phyloP scores from a whole-genome alignment of 2,797 vertebrate species.

The Pygocentrus nattereri region DNA sequence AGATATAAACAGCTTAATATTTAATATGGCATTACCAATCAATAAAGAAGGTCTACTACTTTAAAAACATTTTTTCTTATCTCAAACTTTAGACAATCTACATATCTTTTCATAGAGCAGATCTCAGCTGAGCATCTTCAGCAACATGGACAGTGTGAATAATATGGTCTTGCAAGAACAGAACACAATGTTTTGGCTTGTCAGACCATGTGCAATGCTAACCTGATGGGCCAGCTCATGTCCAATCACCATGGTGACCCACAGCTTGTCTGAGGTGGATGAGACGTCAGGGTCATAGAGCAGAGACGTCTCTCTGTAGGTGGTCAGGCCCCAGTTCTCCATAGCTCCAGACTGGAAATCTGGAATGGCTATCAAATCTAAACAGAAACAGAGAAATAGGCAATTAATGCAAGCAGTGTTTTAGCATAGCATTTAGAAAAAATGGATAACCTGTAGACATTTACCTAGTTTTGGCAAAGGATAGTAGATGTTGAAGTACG shows the following conservation, averaged over 20 bases:
- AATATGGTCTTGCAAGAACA: not conserved
- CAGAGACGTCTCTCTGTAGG: slow-evolving; percentile 82
- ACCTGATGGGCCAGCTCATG: slow-evolving; percentile 87
- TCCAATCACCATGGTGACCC: slow-evolving; percentile 83
- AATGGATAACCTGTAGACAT: not conserved
- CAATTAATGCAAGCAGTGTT: not conserved
- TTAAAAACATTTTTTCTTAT: too few relatives aligned
- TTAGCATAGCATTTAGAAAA: not conserved
- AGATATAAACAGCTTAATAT: too few relatives aligned
- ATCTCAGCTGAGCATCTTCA: not conserved
- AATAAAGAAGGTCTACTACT: too few relatives aligned
- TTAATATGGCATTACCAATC: too few relatives aligned
- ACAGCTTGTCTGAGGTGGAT: slow-evolving; percentile 80
- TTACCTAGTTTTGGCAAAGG: slow-evolving; percentile 83
- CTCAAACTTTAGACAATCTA: too few relatives aligned
- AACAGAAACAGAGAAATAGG: slow-evolving; percentile 34
- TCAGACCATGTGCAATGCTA: slow-evolving; percentile 23
- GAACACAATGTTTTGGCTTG: too few relatives aligned
- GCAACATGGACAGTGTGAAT: not conserved
- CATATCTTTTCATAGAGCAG: not conserved
- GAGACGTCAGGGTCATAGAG: slow-evolving; percentile 81
- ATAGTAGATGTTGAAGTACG: slow-evolving; percentile 83
- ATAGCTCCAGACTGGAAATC: slow-evolving; percentile 84
- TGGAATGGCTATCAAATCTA: slow-evolving; percentile 85
- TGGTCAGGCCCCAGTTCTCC: slow-evolving; percentile 88